Percentiles rank a stretch among this genome's conserved stretches.
Conservation (phyloP, 2,113 vertebrate genomes). For the Agelaius phoeniceus region DNA sequence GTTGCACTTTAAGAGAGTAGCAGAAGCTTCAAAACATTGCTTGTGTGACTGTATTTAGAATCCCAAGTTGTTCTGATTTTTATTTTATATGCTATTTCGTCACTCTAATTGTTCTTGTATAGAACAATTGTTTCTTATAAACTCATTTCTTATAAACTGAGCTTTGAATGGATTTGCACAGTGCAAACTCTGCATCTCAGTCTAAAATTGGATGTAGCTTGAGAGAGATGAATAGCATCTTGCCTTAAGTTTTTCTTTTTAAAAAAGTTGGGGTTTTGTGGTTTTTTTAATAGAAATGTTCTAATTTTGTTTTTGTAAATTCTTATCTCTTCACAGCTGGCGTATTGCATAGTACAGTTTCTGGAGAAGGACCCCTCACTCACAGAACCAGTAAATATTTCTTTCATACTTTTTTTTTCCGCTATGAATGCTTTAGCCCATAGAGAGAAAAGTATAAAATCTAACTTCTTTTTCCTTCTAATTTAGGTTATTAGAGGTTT, state of each 20-base stretch:
- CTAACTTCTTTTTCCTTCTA: not conserved
- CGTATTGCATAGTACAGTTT: conserved; percentile 99
- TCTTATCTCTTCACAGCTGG: conserved; percentile 81
- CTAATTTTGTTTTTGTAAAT: conserved; percentile 27
- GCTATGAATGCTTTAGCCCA: not conserved
- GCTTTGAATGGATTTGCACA: not conserved
- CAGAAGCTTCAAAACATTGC: not conserved
- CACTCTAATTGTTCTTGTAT: not conserved
- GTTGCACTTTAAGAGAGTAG: not conserved
- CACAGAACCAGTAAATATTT: conserved; percentile 93
- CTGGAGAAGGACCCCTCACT: conserved; percentile 99
- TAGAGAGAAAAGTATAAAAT: not conserved
- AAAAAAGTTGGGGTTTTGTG: not conserved
- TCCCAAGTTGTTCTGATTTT: not conserved
- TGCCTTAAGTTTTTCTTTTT: not conserved
- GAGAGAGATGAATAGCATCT: not conserved
- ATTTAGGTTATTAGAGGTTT: conserved; percentile 96
- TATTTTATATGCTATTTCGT: not conserved
- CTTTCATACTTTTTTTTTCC: not conserved
- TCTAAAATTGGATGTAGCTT: not conserved
- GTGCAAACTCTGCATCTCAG: not conserved
- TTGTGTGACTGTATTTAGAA: not conserved
- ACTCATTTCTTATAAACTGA: not conserved
- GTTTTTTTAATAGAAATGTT: not conserved
- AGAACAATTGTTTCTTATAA: not conserved